Evolutionary conservation across 2,797 vertebrate species (phyloP).

Genomic region (Odontamblyopus lacepedii): DNA sequence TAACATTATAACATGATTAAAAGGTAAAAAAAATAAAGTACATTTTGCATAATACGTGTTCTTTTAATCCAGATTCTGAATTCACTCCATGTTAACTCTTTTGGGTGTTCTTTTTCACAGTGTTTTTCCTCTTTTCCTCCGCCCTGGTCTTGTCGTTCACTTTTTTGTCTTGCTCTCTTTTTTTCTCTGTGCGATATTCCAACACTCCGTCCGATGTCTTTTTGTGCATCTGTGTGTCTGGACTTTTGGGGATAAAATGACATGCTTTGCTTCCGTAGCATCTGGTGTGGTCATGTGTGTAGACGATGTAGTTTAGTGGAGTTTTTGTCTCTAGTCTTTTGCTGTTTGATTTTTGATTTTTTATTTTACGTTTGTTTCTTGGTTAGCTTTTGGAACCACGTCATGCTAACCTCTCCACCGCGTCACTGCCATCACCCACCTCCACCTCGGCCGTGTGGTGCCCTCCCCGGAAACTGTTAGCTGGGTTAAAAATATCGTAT

Average conservation of each 20-base stretch:
- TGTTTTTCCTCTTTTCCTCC: conserved; percentile 34
- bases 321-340: conserved; percentile 73
- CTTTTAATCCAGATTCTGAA: background rate
- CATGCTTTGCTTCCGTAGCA: conserved; percentile 75
- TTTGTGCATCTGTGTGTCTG: conserved; percentile 47
- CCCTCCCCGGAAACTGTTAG: conserved; percentile 34
- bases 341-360: conserved; percentile 53
- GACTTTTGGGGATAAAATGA: conserved; percentile 49
- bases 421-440: conserved; percentile 56
- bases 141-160: conserved; percentile 35
- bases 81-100: background rate
- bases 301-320: conserved; percentile 85
- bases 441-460: conserved; percentile 73
- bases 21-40: no score
- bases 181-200: conserved; percentile 41
- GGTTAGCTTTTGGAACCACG: conserved; percentile 62
- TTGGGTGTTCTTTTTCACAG: conserved; percentile 12
- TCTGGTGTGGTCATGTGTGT: conserved; percentile 76
- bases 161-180: conserved; percentile 38
- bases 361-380: conserved; percentile 42
- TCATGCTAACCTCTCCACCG: conserved; percentile 59
- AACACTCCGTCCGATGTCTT: conserved; percentile 36
- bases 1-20: no score
- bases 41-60: no score
- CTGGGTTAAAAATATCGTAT: background rate